phyloP scores from a whole-genome alignment of 2,888 invertebrate genomes.

The Aricia artaxerxes region DNA sequence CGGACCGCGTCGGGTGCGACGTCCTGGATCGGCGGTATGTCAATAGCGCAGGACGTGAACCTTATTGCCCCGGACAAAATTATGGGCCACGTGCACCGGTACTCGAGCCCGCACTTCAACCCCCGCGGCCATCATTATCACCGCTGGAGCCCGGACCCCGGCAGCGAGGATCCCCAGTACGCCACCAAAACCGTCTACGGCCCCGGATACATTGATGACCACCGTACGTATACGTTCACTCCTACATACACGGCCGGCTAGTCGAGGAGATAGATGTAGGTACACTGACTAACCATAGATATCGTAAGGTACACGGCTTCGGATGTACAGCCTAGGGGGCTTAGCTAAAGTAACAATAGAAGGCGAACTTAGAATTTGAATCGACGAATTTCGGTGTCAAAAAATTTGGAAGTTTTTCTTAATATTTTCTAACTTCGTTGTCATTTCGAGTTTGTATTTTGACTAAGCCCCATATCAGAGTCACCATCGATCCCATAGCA shows the following conservation, averaged over 20 bases:
- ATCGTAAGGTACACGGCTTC: slow-evolving; percentile 75
- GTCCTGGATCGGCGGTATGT: slow-evolving; percentile 79
- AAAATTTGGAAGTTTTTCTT: no score
- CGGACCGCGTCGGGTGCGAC: slow-evolving; percentile 69
- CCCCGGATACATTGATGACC: slow-evolving; percentile 76
- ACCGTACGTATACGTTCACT: slow-evolving; percentile 75
- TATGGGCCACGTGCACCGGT: slow-evolving; percentile 75
- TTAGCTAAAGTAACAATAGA: not conserved
- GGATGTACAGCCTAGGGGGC: slow-evolving; percentile 51
- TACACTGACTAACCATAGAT: slow-evolving; percentile 75
- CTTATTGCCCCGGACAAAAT: slow-evolving; percentile 77
- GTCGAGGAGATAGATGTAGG: slow-evolving; percentile 52
- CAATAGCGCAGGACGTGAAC: slow-evolving; percentile 76
- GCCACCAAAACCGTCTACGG: slow-evolving; percentile 81
- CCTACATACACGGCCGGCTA: slow-evolving; percentile 45
- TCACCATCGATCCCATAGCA: slow-evolving; percentile 43
- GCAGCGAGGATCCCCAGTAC: slow-evolving; percentile 73
- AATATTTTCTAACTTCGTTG: slow-evolving; percentile 28
- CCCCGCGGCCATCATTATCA: slow-evolving; percentile 75
- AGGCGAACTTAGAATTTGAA: not conserved
- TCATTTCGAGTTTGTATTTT: slow-evolving; percentile 28
- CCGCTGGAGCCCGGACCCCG: slow-evolving; percentile 77
- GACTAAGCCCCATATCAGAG: not conserved
- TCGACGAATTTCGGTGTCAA: not conserved
- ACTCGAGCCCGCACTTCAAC: slow-evolving; percentile 77